These are phyloP conservation scores for Acanthisitta chloris DNA, from an alignment of 2,113 vertebrate genomes.

Conservation along the genomic window DNA sequence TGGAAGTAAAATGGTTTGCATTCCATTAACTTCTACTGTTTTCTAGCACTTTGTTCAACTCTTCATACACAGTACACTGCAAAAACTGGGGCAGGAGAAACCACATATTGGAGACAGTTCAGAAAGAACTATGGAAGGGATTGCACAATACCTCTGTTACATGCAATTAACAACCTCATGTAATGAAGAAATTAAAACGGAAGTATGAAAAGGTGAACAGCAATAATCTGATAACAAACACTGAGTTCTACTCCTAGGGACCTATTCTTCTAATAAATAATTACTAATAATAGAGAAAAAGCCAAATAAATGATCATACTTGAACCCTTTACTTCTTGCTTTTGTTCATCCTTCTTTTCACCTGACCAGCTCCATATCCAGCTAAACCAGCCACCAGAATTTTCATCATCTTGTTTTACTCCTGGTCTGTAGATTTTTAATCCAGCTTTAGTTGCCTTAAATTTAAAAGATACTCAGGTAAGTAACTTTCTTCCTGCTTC, in stretches of 20 bases:
- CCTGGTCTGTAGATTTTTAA: conserved; percentile 87
- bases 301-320: conserved; percentile 64
- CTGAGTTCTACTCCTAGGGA: background rate
- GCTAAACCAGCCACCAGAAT: conserved; percentile 86
- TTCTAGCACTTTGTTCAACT: background rate
- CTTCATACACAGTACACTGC: background rate
- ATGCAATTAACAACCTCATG: background rate
- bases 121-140: background rate
- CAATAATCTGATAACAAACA: background rate
- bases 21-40: background rate
- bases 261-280: background rate
- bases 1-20: background rate
- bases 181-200: background rate
- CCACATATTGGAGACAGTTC: background rate
- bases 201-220: background rate
- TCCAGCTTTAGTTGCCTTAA: conserved; percentile 87
- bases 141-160: background rate
- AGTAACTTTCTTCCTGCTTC: background rate
- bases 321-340: conserved; percentile 81
- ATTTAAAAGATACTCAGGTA: background rate
- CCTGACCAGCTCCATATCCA: conserved; percentile 93
- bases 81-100: background rate
- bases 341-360: conserved; percentile 49
- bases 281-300: background rate
- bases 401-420: conserved; percentile 85